Base-by-base conservation (phyloP, 2,888 invertebrate species). In the Rambutsinella grinnellia region DNA sequence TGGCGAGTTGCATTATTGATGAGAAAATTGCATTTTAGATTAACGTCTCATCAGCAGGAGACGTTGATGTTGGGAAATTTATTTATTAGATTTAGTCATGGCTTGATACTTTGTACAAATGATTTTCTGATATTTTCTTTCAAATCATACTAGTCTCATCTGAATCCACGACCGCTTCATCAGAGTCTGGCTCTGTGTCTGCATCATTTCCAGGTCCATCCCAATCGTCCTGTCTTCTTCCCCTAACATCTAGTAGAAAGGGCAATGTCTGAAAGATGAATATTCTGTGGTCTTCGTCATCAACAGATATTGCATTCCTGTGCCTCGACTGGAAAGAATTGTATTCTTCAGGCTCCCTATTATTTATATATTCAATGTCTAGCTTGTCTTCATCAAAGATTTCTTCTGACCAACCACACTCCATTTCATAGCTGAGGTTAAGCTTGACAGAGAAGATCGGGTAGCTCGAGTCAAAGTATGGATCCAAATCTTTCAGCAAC, bases 201-300 rank as follows among this genome's bases (percentile, higher is more conserved):
- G 8, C 46, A 54, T 53, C 53, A 60, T 60, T 27, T 44, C 21
- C 60, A n/a, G 17, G 54, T 8, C 27, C 13, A 5, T 15, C 26
- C 46, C 6, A 46, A 36, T 8, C 56, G 6, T 19, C 3, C 2
- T 5, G 24, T 21, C 72, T 49, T 19, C 60, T 36, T 2, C 54
- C 53, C n/a, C 71, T 56, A 46, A 72, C 13, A 19, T 72, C 60
- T 21, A 69, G 28, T 0, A 76, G 76, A 17, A 68, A 76, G 21
- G 76, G 69, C 17, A 76, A 36, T 8, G 68, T 76, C 23, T 68
- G 76, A 27, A 76, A 76, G n/a, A 76, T 69, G 46, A 68, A 61
- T 26, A 76, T 44, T 19, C 76, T 15, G 28, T 68, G 76, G 23
- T 70, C 70, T 21, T 70, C 70, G 19, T 70, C 76, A 60, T 69